Evolutionary conservation across 2,888 invertebrate genomes (phyloP), one percentile per base, ranked within the genome.

Genomic region (Sericinus montela): DNA sequence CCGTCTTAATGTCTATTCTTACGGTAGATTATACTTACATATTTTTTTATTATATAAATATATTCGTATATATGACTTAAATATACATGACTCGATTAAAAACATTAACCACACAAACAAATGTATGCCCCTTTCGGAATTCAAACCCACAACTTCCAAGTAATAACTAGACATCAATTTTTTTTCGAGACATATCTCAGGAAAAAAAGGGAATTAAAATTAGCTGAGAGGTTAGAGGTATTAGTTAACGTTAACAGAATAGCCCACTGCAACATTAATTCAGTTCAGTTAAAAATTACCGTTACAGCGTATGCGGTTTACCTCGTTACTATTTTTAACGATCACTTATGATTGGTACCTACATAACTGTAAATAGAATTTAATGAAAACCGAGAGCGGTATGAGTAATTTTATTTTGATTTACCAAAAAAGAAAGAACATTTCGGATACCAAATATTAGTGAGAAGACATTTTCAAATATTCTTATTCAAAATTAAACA

Each of bases 281-380:
- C 38, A 19, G n/a, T 19, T 43, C 38, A 19, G 42, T 46, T 46
- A 46, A 51, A 46, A 46, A 51, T 42, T 46, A 46, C 42, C 42
- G 42, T 46, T 38, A 43, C 38, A 35, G 25, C 42, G 28, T 32
- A 42, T 43, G 46, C 46, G 38, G 35, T 45, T 46, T 46, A 46
- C 51, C 45, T 46, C 45, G 46, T 43, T 38, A 37, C 51, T 46
- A 46, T 41, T 50, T 52, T 54, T 45, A 53, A 53, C 51, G 52
- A 45, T 42, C 52, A 53, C 48, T 52, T 52, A 47, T 40, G 30
- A 55, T 51, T 30, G 35, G 40, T 50, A 30, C 49, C 40, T 45
- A 50, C 45, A 36, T 49, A 53, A 54, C 53, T 53, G 36, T 54
- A 52, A 52, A 54, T 50, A 50, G 50, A 45, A 51, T 53, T 47